Conservation (phyloP, 2,888 invertebrate genomes). For the Odontomyia ornata region DNA sequence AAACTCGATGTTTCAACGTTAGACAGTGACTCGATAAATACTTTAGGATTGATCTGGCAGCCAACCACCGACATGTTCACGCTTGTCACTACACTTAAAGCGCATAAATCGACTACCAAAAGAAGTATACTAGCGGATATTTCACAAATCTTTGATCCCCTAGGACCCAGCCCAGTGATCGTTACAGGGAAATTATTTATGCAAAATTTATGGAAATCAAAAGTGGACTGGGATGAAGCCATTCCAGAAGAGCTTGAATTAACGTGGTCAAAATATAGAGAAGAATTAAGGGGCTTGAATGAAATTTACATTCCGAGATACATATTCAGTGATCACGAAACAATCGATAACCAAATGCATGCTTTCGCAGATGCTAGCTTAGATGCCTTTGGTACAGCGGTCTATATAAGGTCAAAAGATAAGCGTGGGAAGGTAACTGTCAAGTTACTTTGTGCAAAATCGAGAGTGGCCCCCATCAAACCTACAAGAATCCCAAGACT, state of each 20-base stretch:
- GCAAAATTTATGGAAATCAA: neutral
- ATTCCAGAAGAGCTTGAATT: constrained; percentile 1
- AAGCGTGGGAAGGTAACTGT: neutral
- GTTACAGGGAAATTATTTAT: constrained; percentile 20
- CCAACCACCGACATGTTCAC: constrained; percentile 19
- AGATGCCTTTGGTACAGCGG: constrained; percentile 18
- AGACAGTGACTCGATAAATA: neutral
- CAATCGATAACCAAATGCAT: constrained; percentile 18
- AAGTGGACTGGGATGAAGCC: neutral
- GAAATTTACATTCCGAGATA: constrained; percentile 4
- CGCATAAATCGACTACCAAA: constrained; percentile 13
- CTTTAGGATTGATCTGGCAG: constrained; percentile 37
- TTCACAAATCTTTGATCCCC: constrained; percentile 29
- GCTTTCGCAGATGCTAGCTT: constrained; percentile 17
- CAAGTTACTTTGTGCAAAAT: constrained; percentile 39
- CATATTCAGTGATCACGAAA: neutral
- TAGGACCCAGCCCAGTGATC: constrained; percentile 17
- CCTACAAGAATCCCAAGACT: constrained; percentile 51
- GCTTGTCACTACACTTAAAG: neutral
- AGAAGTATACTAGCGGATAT: constrained; percentile 21
- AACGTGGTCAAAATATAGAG: neutral
- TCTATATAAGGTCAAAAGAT: constrained; percentile 16
- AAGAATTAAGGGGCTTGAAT: neutral
- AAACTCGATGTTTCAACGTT: constrained; percentile 41
- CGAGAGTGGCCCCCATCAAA: constrained; percentile 48